phyloP scores from a whole-genome alignment of 2,888 invertebrate genomes.

The Callosobruchus maculatus region DNA sequence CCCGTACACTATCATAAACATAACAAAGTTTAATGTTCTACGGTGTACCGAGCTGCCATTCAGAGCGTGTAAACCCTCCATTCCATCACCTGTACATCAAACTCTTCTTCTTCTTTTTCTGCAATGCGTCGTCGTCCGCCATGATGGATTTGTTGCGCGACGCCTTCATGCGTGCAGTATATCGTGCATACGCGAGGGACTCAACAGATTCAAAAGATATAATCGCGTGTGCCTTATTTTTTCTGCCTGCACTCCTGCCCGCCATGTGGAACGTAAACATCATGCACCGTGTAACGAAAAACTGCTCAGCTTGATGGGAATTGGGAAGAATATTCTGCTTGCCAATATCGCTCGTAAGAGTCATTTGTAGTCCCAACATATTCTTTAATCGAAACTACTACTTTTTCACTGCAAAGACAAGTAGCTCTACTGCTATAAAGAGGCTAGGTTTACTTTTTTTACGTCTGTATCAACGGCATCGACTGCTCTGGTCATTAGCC shows the following conservation, averaged over 20 bases:
- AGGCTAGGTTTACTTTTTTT: too few relatives aligned
- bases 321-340: background rate
- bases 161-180: background rate
- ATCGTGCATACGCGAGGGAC: background rate
- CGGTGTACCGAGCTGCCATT: background rate
- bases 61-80: background rate
- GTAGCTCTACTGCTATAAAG: too few relatives aligned
- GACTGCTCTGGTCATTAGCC: too few relatives aligned
- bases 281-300: background rate
- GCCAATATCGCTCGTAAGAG: too few relatives aligned
- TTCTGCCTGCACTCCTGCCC: background rate
- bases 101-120: background rate
- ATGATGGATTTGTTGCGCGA: background rate
- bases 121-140: background rate
- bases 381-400: too few relatives aligned
- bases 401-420: too few relatives aligned
- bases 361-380: too few relatives aligned
- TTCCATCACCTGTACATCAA: background rate
- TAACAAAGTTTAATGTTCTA: background rate
- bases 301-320: too few relatives aligned
- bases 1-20: background rate
- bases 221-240: background rate
- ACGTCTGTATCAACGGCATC: too few relatives aligned
- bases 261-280: background rate
- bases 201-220: background rate